Conservation (phyloP, 2,888 invertebrate genomes). For the Sesamia inferens region DNA sequence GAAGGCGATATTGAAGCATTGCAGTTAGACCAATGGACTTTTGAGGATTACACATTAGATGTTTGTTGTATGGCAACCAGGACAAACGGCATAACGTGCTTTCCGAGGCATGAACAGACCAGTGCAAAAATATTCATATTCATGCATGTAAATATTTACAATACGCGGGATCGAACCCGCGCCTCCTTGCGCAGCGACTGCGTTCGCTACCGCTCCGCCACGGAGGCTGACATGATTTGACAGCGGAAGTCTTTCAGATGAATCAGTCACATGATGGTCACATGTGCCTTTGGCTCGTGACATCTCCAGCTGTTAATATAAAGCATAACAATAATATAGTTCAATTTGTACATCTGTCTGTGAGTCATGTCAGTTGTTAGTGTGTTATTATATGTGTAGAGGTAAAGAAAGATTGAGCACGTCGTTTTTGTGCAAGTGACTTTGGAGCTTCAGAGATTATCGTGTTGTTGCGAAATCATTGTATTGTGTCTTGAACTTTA, state of each 20-base stretch:
- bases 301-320: slow-evolving; percentile 38
- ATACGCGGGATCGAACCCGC: too few relatives aligned
- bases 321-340: slow-evolving; percentile 36
- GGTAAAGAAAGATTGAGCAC: slow-evolving; percentile 34
- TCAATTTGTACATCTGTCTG: slow-evolving; percentile 51
- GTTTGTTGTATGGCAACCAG: too few relatives aligned
- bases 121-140: too few relatives aligned
- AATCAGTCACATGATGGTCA: slow-evolving; percentile 24
- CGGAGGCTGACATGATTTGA: background rate
- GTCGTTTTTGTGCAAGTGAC: slow-evolving; percentile 21
- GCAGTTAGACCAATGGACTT: too few relatives aligned
- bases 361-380: slow-evolving; percentile 24
- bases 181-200: too few relatives aligned
- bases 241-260: slow-evolving; percentile 36
- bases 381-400: background rate
- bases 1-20: too few relatives aligned
- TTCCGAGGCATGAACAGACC: too few relatives aligned
- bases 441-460: slow-evolving; percentile 5
- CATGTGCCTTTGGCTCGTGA: slow-evolving; percentile 32
- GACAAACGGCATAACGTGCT: too few relatives aligned
- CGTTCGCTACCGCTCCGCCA: too few relatives aligned
- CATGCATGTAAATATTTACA: too few relatives aligned
- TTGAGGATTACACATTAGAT: too few relatives aligned
- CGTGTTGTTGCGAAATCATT: background rate
- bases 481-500: background rate